Evolutionary conservation across 2,113 vertebrate genomes (phyloP).

Genomic region (Oxygymnocypris stewartii): DNA sequence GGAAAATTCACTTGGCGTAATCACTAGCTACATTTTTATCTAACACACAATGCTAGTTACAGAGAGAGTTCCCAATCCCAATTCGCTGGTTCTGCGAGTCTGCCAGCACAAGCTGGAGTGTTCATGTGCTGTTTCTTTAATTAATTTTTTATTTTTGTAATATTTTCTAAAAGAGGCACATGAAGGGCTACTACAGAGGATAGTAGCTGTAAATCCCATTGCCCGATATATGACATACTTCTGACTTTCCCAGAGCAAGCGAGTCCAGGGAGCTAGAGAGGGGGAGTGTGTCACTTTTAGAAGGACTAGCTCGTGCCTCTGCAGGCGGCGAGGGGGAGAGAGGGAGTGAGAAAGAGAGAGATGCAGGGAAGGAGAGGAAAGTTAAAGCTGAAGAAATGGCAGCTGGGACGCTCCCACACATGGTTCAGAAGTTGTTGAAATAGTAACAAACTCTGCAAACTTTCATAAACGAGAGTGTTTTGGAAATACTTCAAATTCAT

Average conservation of each 20-base stretch:
- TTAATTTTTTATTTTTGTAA: not conserved
- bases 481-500: conserved; percentile 37
- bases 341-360: conserved; percentile 6
- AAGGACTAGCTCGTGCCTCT: conserved; percentile 44
- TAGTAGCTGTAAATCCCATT: conserved; percentile 7
- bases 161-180: not conserved
- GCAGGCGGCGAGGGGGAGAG: not conserved
- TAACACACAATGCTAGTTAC: not conserved
- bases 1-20: conserved; percentile 7
- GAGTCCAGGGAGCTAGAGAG: not conserved
- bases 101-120: not conserved
- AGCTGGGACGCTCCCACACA: conserved; percentile 42
- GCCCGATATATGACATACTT: not conserved
- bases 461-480: conserved; percentile 25
- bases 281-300: conserved; percentile 55
- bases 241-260: not conserved
- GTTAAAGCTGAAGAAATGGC: conserved; percentile 50
- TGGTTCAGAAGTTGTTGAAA: conserved; percentile 29
- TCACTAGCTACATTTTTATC: not conserved
- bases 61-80: not conserved
- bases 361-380: conserved; percentile 14
- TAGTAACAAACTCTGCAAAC: conserved; percentile 40
- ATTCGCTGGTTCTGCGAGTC: not conserved
- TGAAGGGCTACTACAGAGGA: not conserved
- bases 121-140: not conserved